Evolutionary conservation across 2,113 vertebrate species (phyloP).

Genomic region (Piaya cayana): DNA sequence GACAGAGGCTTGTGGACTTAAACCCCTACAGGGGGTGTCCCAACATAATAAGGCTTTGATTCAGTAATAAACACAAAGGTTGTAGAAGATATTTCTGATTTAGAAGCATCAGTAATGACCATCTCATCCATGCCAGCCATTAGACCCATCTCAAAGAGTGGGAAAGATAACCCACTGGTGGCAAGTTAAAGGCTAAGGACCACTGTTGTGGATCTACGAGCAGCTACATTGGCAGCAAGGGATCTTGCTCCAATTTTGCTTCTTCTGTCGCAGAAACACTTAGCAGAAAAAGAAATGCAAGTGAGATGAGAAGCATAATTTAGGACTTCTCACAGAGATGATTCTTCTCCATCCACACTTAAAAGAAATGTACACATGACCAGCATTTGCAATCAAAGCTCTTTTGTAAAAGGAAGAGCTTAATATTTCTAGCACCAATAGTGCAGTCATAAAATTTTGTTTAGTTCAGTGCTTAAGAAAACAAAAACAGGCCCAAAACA

Average conservation of each 20-base stretch:
- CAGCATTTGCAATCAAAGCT: neutral
- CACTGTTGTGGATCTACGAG: neutral
- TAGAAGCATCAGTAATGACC: neutral
- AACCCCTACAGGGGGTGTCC: neutral
- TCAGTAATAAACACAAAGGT: neutral
- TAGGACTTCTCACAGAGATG: neutral
- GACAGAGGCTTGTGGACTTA: neutral
- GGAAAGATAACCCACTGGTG: neutral
- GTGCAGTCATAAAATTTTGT: neutral
- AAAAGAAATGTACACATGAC: neutral
- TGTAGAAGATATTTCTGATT: neutral
- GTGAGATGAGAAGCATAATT: neutral
- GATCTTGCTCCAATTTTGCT: neutral
- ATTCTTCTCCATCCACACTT: neutral
- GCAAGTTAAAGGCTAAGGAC: neutral
- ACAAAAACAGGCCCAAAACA: neutral
- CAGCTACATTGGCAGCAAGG: neutral
- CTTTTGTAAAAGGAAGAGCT: neutral
- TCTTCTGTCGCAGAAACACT: neutral
- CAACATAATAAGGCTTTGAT: neutral
- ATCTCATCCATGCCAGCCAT: rapidly evolving
- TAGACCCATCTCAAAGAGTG: rapidly evolving
- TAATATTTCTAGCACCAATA: neutral
- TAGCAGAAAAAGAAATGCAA: neutral
- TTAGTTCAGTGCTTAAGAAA: neutral